Evolutionary conservation across 2,113 vertebrate genomes (phyloP).

Genomic region (Chitala chitala): DNA sequence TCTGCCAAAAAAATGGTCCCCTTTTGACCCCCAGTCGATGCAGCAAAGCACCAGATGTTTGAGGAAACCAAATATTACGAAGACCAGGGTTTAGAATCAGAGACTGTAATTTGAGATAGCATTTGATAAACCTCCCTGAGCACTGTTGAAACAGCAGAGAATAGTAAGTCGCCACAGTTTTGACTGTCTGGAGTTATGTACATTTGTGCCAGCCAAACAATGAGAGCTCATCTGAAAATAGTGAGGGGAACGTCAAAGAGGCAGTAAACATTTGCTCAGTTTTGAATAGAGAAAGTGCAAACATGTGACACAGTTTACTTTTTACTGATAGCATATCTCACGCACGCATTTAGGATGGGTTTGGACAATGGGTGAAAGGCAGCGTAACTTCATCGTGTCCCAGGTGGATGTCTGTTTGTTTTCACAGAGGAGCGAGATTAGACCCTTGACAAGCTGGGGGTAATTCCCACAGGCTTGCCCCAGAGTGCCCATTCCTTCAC

Average conservation of each 20-base stretch:
- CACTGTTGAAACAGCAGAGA: slow-evolving; percentile 42
- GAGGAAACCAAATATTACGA: slow-evolving; percentile 39
- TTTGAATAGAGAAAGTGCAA: background rate
- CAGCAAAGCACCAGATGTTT: slow-evolving; percentile 57
- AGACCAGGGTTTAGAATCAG: slow-evolving; percentile 38
- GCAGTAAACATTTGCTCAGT: background rate
- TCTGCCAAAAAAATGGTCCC: slow-evolving; percentile 19
- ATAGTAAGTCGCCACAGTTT: slow-evolving; percentile 22
- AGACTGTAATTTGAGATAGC: slow-evolving; percentile 52
- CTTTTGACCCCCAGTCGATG: slow-evolving; percentile 32
- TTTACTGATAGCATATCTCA: background rate
- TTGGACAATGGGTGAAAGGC: background rate
- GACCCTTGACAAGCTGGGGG: background rate
- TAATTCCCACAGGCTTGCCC: slow-evolving; percentile 1
- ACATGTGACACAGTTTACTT: background rate
- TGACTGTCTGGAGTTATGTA: slow-evolving; percentile 42
- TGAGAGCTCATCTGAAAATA: background rate
- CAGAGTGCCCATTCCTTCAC: slow-evolving; percentile 43
- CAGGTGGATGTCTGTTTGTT: background rate
- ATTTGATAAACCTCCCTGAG: slow-evolving; percentile 39
- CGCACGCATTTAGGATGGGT: background rate
- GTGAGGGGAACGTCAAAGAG: background rate
- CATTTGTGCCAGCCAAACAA: background rate
- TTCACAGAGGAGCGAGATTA: background rate
- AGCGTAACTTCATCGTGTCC: background rate